Base-by-base conservation (phyloP, 2,113 vertebrate species). In the Burhinus oedicnemus region DNA sequence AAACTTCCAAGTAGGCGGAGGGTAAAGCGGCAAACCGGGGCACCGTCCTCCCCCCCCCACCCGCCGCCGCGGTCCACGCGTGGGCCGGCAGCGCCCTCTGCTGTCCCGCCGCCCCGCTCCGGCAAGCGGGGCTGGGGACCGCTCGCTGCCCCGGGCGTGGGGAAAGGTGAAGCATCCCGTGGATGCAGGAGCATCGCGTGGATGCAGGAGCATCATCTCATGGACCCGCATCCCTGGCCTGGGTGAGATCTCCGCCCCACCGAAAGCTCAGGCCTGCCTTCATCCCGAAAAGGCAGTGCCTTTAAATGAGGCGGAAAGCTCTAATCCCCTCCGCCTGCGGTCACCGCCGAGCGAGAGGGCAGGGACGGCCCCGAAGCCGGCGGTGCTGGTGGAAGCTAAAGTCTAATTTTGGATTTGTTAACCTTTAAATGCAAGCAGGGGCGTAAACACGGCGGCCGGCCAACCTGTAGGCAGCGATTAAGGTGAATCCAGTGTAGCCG, bases 61-160 rank as follows among this genome's bases (percentile, higher is more conserved):
- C 38, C 26, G 34, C 2, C 60, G 61, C 25, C 15, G 23, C n/a
- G n/a, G n/a, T 70, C 66, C 66, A 44, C 5, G 44, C 42, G 25
- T 47, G 92, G 91, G 89, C 91, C 55, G 92, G 95, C 62, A 96
- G 93, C 97, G 93, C 97, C 97, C 98, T 83, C 98, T 98, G 87
- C 96, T 90, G 98, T 27, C 69, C 20, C 1, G 12, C 15, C 47
- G 38, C 30, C 23, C 4, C 22, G 25, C 16, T 7, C 44, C 66
- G 19, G 29, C 17, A 5, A 3, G 6, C 30, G 51, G 22, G 5
- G 27, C 36, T 11, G 19, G 36, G 89, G 57, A 62, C 68, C 90
- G 70, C 52, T 23, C 69, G 80, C 82, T 83, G 76, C 87, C 49
- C 87, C 12, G 42, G 42, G 42, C 10, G 42, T 42, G 51, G 18